Base-by-base conservation (phyloP, 1,140 invertebrate species). In the Saxidomus purpurata region DNA sequence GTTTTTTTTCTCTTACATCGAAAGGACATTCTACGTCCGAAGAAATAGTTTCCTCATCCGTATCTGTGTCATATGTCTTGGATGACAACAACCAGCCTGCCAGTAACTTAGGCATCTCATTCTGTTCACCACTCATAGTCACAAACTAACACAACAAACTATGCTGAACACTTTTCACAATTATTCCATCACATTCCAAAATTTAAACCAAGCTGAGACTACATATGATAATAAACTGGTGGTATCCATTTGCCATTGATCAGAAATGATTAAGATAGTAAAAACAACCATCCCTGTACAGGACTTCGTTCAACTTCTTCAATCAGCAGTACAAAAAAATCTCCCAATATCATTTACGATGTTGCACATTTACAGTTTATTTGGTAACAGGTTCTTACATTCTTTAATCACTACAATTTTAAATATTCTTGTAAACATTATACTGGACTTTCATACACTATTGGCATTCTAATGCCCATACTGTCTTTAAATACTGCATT, bases 21-120 rank as follows among this genome's bases (percentile, higher is more conserved):
- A 88, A 88, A 6, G 86, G 86, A 79, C 86, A 88, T 55, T 88
- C 86, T 3, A n/a, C 59, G 55, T 88, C 86, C 0, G 86, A 88
- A 17, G 47, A 36, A 25, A 87, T 43, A 0, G 77, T 79, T 22
- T 88, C 86, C 67, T 88, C 86, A 81, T 88, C 86, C 1, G 86
- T 80, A 38, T 88, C 86, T 0, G 86, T 79, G 28, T 88, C 86
- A 55, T 88, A 88, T 1, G 55, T 47, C 34, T 88, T 88, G 13
- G 86, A 67, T 4, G 86, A 49, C 59, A 88, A 67, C 25, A 88
- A 52, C 86, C 86, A 88, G 22, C 77, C 77, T 19, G 86, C 86
- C 43, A 88, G 43, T 28, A 88, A 67, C 34, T 67, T 88, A 19
- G 86, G 86, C 86, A 88, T 88, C 25, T 88, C 86, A 67, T 81